These are phyloP conservation scores for Oceanites oceanicus DNA, from an alignment of 2,113 vertebrate species.

Conservation along the genomic window DNA sequence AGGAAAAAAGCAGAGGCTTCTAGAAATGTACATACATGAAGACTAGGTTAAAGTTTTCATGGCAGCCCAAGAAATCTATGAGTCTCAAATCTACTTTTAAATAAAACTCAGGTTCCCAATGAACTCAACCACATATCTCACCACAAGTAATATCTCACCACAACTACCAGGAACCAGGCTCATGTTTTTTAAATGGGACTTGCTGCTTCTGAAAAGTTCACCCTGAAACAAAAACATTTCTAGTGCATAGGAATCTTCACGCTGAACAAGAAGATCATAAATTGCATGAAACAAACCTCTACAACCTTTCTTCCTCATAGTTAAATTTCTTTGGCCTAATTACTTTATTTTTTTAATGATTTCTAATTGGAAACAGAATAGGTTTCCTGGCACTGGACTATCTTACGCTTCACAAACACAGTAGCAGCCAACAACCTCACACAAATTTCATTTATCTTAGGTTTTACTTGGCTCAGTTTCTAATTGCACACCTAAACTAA, in stretches of 20 bases:
- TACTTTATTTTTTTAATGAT: slow-evolving; percentile 40
- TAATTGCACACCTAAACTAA: slow-evolving; percentile 57
- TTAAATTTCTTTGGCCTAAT: slow-evolving; percentile 57
- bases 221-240: not conserved
- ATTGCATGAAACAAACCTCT: not conserved
- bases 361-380: slow-evolving; percentile 67
- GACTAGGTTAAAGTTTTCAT: not conserved
- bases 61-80: not conserved
- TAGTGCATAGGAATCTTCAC: not conserved
- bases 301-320: slow-evolving; percentile 5
- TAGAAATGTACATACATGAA: not conserved
- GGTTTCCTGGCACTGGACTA: slow-evolving; percentile 64
- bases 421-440: slow-evolving; percentile 49
- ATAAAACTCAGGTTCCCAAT: not conserved
- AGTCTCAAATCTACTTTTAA: not conserved
- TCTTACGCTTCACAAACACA: slow-evolving; percentile 29
- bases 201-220: not conserved
- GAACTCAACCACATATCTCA: not conserved
- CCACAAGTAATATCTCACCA: not conserved
- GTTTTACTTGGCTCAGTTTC: slow-evolving; percentile 55
- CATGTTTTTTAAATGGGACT: not conserved
- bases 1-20: not conserved
- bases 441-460: slow-evolving; percentile 38
- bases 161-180: not conserved
- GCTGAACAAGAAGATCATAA: not conserved